Base-by-base conservation (phyloP, 2,113 vertebrate genomes). In the Lagenorhynchus albirostris region DNA sequence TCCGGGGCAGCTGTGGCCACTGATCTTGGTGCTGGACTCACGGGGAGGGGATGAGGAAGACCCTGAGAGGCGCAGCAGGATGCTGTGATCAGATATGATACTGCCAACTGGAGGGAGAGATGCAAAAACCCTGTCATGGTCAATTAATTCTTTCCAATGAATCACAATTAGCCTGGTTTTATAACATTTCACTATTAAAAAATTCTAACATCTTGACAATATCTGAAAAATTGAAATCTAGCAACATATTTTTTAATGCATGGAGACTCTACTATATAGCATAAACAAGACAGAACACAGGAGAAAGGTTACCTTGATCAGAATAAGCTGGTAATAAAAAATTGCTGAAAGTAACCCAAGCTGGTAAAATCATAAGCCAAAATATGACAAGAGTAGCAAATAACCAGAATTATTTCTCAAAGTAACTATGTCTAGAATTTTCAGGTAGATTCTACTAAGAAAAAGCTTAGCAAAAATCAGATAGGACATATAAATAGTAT, bases 1-100 rank as follows among this genome's bases (percentile, higher is more conserved):
- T 98, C 99, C 99, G 11, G 99, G 99, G 98, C 98, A 99, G 97
- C 99, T 99, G 47, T 98, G 99, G 93, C 99, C 99, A 97, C 98
- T 98, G 96, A 98, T 99, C 98, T 99, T 99, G 97, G 99, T 98
- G 99, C 99, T 99, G 98, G 98, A 97, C 97, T 99, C 99, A 83
- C 99, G 99, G 97, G 99, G 99, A 81, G 99, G 98, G 2, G 99
- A 99, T 0, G 99, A 99, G 33, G 99, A 99, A 3, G 99, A 99
- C 94, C 99, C 99, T 53, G 99, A 99, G 95, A 99, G 98, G 95
- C 99, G 99, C 98, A 99, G 98, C 71, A 99, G 99, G 98, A 98
- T 98, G 98, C 98, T 99, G 98, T 98, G 99, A 88, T 99, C 99
- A 47, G 98, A 98, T 98, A 99, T 98, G 89, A 98, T 90, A 84